Percentiles rank a stretch among this genome's conserved stretches.
Evolutionary conservation across 2,888 invertebrate genomes (phyloP).

Genomic region (Coenonympha glycerion): DNA sequence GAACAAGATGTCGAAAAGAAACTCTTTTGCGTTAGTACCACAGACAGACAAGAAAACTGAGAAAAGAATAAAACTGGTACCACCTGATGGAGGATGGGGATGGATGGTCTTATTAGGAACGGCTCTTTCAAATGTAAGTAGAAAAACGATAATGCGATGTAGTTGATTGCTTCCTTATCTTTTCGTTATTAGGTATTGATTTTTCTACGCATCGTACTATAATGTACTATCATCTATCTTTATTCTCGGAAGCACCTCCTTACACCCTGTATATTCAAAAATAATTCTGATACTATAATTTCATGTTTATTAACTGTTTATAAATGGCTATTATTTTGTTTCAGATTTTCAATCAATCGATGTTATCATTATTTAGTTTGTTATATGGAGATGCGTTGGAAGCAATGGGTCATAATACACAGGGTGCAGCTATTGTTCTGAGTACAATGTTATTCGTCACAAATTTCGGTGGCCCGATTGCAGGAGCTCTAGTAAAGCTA

Average conservation of each 20-base stretch:
- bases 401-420: conserved; percentile 78
- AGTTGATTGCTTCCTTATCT: background rate
- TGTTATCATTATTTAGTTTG: conserved; percentile 82
- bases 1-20: conserved; percentile 41
- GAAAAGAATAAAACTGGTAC: conserved; percentile 56
- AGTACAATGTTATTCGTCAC: conserved; percentile 80
- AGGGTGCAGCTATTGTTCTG: conserved; percentile 80
- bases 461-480: conserved; percentile 81
- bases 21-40: conserved; percentile 35
- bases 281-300: background rate
- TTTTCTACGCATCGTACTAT: background rate
- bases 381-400: conserved; percentile 80
- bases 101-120: conserved; percentile 82
- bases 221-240: background rate
- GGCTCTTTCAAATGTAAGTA: conserved; percentile 80
- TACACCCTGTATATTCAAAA: background rate
- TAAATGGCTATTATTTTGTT: conserved; percentile 25
- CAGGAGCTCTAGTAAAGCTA: conserved; percentile 79
- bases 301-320: background rate
- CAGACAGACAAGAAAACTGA: conserved; percentile 50
- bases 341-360: conserved; percentile 82
- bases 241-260: no score
- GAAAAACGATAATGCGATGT: background rate
- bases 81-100: conserved; percentile 85
- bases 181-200: background rate